phyloP scores from a whole-genome alignment of 1,140 invertebrate species.

The Aphis craccivora region DNA sequence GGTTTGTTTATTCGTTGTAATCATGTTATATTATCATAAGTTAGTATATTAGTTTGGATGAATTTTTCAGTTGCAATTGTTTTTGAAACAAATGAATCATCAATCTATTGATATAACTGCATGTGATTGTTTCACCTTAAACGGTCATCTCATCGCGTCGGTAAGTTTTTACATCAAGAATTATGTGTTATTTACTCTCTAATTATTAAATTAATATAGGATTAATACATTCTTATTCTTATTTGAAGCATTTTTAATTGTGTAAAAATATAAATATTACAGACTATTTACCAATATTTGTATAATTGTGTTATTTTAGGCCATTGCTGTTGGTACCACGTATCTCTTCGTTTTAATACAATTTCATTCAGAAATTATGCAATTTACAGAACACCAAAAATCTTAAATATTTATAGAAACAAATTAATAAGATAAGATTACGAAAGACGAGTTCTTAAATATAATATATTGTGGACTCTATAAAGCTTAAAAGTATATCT shows the following conservation, averaged over 20 bases:
- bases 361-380: neutral
- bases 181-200: neutral
- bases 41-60: neutral
- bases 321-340: conserved; percentile 9
- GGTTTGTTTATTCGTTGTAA: neutral
- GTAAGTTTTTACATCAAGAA: neutral
- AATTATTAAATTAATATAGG: neutral
- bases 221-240: neutral
- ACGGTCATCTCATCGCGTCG: conserved; percentile 27
- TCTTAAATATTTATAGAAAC: neutral
- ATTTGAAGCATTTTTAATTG: neutral
- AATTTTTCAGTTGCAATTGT: conserved; percentile 15
- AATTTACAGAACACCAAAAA: neutral
- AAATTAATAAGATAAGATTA: neutral
- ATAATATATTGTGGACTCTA: neutral
- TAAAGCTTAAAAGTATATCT: neutral
- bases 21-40: neutral
- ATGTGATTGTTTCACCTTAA: conserved; percentile 30
- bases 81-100: conserved; percentile 25
- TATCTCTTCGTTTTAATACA: conserved; percentile 38
- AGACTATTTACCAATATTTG: neutral
- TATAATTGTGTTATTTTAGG: conserved; percentile 8
- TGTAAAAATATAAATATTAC: neutral
- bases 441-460: neutral
- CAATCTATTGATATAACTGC: conserved; percentile 34